A percentile compares a stretch with the other conserved stretches of the same genome.
phyloP scores from a whole-genome alignment of 2,113 vertebrate species.

The Actinemys pallida region DNA sequence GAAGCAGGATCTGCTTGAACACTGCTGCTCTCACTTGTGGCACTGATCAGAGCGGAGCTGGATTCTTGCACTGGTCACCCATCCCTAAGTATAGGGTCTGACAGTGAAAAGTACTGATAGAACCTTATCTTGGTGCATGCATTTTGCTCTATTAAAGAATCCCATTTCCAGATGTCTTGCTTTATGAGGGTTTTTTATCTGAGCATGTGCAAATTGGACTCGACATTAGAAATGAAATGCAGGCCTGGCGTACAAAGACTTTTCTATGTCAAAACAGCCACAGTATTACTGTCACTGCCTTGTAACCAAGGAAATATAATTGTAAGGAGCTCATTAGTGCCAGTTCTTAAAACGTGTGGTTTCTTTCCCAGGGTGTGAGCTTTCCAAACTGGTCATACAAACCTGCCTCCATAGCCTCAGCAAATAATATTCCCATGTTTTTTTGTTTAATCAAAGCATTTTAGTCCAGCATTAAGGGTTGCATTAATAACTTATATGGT shows the following conservation, averaged over 20 bases:
- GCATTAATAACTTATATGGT: not conserved
- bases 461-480: not conserved
- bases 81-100: not conserved
- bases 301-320: not conserved
- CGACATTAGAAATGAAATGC: not conserved
- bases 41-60: not conserved
- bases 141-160: not conserved
- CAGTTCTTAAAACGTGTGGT: not conserved
- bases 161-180: not conserved
- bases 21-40: not conserved
- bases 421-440: not conserved
- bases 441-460: not conserved
- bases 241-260: not conserved
- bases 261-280: not conserved
- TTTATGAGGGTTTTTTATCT: not conserved
- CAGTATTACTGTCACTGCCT: not conserved
- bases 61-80: not conserved
- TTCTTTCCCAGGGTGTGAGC: rapidly evolving
- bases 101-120: not conserved
- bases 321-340: not conserved
- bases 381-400: not conserved
- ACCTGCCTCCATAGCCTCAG: not conserved
- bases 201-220: not conserved
- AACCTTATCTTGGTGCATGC: not conserved
- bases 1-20: not conserved